phyloP scores from a whole-genome alignment of 1,140 invertebrate species.

The Drosophila kurseongensis region DNA sequence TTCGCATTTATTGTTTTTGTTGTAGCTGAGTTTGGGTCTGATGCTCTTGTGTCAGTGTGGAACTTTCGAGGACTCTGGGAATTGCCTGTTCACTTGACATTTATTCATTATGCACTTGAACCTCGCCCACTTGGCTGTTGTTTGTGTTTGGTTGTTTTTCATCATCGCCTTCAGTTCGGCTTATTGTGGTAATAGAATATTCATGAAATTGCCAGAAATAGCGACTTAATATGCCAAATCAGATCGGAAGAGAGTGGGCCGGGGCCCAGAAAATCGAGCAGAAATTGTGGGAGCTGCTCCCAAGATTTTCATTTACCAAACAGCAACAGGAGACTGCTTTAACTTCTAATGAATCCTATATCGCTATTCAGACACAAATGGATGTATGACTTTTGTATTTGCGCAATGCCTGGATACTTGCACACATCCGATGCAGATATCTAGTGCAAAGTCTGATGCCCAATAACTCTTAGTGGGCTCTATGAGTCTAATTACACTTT shows the following conservation, averaged over 20 bases:
- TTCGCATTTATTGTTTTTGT: conserved; percentile 58
- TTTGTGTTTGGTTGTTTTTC: conserved; percentile 15
- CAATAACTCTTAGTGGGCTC: conserved; percentile 36
- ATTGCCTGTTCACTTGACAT: conserved; percentile 59
- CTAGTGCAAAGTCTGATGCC: conserved; percentile 14
- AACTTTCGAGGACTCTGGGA: conserved; percentile 26
- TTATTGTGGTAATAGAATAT: conserved; percentile 69
- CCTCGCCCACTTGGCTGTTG: conserved; percentile 22
- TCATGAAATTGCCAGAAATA: conserved; percentile 60
- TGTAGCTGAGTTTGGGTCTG: conserved; percentile 1
- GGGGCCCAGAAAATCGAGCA: conserved; percentile 4
- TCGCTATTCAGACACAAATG: conserved; percentile 35
- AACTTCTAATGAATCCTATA: conserved; percentile 36
- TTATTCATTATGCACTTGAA: conserved; percentile 76
- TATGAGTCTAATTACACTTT: conserved; percentile 66
- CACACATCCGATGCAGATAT: conserved; percentile 5
- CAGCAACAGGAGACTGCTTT: conserved; percentile 5
- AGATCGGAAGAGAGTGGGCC: conserved; percentile 13
- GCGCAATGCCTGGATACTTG: background rate
- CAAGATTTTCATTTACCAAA: conserved; percentile 20
- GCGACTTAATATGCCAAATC: conserved; percentile 21
- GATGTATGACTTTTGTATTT: conserved; percentile 1
- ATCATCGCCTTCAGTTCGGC: conserved; percentile 30
- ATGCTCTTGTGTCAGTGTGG: conserved; percentile 6
- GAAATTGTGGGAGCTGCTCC: background rate